These are phyloP conservation scores for Gambusia affinis DNA, from an alignment of 2,113 vertebrate genomes.

Conservation along the genomic window DNA sequence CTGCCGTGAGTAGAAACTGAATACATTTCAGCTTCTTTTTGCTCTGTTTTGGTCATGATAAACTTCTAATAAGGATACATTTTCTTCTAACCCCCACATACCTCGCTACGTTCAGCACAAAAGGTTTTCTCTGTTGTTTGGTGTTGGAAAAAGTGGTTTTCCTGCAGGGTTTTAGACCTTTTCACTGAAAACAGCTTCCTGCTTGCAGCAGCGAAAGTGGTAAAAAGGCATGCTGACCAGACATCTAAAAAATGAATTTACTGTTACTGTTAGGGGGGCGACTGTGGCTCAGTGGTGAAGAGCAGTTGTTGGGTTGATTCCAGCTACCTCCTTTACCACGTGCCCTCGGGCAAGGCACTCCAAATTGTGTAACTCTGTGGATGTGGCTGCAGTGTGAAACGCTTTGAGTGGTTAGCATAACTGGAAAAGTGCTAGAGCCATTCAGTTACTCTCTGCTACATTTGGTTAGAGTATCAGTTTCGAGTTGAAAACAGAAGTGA, in stretches of 20 bases:
- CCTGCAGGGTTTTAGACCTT: neutral
- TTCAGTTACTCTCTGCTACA: no score
- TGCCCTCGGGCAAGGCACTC: no score
- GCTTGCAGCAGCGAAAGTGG: constrained; percentile 1
- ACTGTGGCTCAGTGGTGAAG: no score
- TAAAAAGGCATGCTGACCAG: constrained; percentile 1
- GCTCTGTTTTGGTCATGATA: neutral
- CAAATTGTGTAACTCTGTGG: no score
- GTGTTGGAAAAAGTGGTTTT: constrained; percentile 4
- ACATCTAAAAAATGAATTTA: neutral
- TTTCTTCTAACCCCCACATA: neutral
- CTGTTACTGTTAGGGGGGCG: neutral
- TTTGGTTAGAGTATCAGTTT: neutral
- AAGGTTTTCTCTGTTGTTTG: neutral
- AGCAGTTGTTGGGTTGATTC: no score
- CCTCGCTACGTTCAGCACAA: constrained; percentile 6
- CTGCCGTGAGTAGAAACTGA: neutral
- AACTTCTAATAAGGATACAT: neutral
- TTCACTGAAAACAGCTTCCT: neutral
- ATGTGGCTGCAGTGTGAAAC: no score
- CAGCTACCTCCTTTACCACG: no score
- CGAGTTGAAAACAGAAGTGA: neutral
- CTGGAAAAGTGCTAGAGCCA: no score
- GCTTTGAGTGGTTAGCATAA: no score
- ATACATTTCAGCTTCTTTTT: neutral